Evolutionary conservation across 2,888 invertebrate species (phyloP), one percentile per base, ranked within the genome.

Genomic region (Drosophila robusta): DNA sequence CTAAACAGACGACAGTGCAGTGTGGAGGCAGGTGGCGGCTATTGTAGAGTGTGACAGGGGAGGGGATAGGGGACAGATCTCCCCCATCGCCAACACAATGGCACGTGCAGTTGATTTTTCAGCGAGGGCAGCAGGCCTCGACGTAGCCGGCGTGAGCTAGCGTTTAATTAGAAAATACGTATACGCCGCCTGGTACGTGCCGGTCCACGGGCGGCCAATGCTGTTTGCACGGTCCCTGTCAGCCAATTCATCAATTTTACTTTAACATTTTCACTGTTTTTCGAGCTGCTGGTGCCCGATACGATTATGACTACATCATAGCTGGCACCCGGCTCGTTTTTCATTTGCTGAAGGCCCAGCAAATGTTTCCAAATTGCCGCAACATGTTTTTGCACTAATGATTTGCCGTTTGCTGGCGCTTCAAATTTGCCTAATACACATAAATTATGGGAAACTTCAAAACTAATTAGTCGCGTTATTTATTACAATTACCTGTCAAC

Each of bases 151-250:
- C 47, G 42, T 51, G 42, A 29, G 68, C 62, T 61, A 61, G 66
- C 80, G 71, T 83, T 83, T 83, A 83, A 83, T 83, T 83, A 86
- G 80, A 83, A 83, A 86, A 83, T 83, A 83, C 78, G 83, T 80
- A 83, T 83, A 80, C 83, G 78, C 62, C 71, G 83, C 67, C 5
- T 70, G 65, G 50, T 83, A 86, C 86, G 86, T 82, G 79, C 72
- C 36, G 24, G 49, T 42, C 16, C 45, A n/a, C 22, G 29, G 16
- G 34, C 39, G 44, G 16, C 11, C 54, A 38, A 42, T 22, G 32
- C 34, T 46, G 32, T 42, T 61, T 16, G 60, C 73, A 46, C 66
- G 55, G 66, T 50, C 70, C 67, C 74, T 76, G 80, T 70, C 80
- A 78, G 71, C 69, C 73, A 72, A 86, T 86, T 80, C 87, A 83